Percentiles rank a stretch among this genome's conserved stretches.
Conservation (phyloP, 2,888 invertebrate genomes). For the Agrypnus murinus region DNA sequence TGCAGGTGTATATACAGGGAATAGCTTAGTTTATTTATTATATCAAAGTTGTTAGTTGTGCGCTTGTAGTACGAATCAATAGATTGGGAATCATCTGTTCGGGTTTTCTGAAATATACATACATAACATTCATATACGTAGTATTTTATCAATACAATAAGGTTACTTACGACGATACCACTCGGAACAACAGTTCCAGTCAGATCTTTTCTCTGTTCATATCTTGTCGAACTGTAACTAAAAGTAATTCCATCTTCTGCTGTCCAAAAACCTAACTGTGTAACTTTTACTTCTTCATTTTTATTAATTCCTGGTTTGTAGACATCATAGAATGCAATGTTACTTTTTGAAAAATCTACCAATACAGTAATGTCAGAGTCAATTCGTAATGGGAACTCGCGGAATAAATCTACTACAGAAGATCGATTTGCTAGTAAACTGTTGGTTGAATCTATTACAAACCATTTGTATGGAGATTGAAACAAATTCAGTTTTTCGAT, state of each 20-base stretch:
- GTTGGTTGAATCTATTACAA: constrained; percentile 18
- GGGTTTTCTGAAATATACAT: constrained; percentile 41
- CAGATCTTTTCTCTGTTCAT: constrained; percentile 60
- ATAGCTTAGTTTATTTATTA: constrained; percentile 34
- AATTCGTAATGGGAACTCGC: constrained; percentile 45
- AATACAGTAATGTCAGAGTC: constrained; percentile 57
- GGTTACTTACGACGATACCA: constrained; percentile 60
- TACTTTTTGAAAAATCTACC: constrained; percentile 2
- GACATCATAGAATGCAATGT: constrained; percentile 55
- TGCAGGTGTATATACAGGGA: constrained; percentile 39
- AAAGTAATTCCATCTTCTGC: background rate
- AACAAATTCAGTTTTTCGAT: constrained; percentile 17
- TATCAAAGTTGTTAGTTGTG: constrained; percentile 22
- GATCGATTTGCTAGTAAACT: background rate
- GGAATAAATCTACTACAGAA: background rate
- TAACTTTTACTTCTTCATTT: constrained; percentile 26
- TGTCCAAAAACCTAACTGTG: constrained; percentile 9
- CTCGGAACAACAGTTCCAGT: constrained; percentile 56
- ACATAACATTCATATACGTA: too few species aligned
- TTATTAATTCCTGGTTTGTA: constrained; percentile 56
- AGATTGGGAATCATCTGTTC: constrained; percentile 46
- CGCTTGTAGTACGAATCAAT: constrained; percentile 30
- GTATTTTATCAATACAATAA: too few species aligned
- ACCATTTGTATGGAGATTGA: constrained; percentile 30
- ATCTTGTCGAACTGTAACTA: constrained; percentile 40